Conservation (phyloP, 2,888 invertebrate species). For the Auanema sp. region DNA sequence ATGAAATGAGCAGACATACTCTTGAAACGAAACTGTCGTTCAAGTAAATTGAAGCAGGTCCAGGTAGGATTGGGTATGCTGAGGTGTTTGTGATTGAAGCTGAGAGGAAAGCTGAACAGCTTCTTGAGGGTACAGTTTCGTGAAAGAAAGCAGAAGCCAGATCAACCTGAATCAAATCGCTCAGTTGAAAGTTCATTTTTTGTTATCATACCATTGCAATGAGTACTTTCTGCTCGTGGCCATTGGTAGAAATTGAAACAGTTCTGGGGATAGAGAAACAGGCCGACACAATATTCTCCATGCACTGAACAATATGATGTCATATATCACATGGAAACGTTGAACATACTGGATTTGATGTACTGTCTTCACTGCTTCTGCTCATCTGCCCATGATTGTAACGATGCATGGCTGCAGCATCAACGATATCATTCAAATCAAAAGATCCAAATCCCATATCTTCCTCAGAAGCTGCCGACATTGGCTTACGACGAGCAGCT, state of each 20-base stretch:
- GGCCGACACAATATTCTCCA: conserved; percentile 64
- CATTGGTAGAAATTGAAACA: conserved; percentile 65
- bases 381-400: conserved; percentile 25
- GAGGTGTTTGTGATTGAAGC: conserved; percentile 66
- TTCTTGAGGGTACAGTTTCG: conserved; percentile 65
- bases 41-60: conserved; percentile 66
- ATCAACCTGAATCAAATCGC: conserved; percentile 62
- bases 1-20: conserved; percentile 38
- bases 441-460: conserved; percentile 63
- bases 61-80: conserved; percentile 65
- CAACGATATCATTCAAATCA: conserved; percentile 57
- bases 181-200: background rate
- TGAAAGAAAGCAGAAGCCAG: conserved; percentile 65
- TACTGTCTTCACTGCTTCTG: conserved; percentile 39
- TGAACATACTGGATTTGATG: conserved; percentile 27
- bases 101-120: conserved; percentile 65
- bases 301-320: conserved; percentile 49
- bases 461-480: conserved; percentile 54
- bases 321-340: too few relatives aligned
- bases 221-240: conserved; percentile 63
- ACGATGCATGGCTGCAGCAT: conserved; percentile 38
- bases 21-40: conserved; percentile 67
- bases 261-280: conserved; percentile 65
- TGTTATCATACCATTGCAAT: conserved; percentile 31
- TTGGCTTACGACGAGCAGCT: conserved; percentile 34